A percentile compares a stretch with the other conserved stretches of the same genome.
These are phyloP conservation scores for Pollachius pollachius DNA, from an alignment of 2,113 vertebrate species.

Conservation along the genomic window DNA sequence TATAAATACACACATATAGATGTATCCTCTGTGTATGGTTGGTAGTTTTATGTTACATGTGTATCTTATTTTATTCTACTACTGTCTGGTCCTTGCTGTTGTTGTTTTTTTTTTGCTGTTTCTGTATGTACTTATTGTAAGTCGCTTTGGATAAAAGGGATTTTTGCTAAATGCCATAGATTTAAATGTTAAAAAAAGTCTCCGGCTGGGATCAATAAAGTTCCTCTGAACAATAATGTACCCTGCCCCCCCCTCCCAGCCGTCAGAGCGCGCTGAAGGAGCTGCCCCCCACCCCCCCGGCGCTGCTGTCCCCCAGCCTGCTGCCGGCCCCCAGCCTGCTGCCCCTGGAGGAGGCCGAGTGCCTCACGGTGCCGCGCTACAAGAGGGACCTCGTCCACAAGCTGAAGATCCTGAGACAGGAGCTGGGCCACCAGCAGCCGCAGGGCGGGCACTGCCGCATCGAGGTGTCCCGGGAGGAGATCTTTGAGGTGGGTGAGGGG, in stretches of 20 bases:
- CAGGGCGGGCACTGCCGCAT: conserved; percentile 98
- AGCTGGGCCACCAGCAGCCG: conserved; percentile 96
- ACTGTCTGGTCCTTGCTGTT: neutral
- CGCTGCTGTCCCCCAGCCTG: conserved; percentile 82
- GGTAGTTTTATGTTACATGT: no score
- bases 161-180: no score
- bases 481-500: conserved; percentile 87
- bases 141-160: no score
- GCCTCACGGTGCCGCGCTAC: conserved; percentile 93
- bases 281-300: conserved; percentile 80
- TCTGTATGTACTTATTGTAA: no score
- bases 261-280: conserved; percentile 92
- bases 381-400: conserved; percentile 98
- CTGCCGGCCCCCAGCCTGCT: conserved; percentile 84
- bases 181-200: no score
- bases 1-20: no score
- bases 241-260: conserved; percentile 55
- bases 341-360: conserved; percentile 86
- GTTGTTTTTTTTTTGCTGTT: no score
- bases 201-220: no score
- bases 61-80: neutral
- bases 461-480: conserved; percentile 97
- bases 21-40: no score
- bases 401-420: conserved; percentile 94
- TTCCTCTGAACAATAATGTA: no score